A percentile compares a stretch with the other conserved stretches of the same genome.
These are phyloP conservation scores for Campodea augens DNA, from an alignment of 1,140 invertebrate species.

Conservation along the genomic window DNA sequence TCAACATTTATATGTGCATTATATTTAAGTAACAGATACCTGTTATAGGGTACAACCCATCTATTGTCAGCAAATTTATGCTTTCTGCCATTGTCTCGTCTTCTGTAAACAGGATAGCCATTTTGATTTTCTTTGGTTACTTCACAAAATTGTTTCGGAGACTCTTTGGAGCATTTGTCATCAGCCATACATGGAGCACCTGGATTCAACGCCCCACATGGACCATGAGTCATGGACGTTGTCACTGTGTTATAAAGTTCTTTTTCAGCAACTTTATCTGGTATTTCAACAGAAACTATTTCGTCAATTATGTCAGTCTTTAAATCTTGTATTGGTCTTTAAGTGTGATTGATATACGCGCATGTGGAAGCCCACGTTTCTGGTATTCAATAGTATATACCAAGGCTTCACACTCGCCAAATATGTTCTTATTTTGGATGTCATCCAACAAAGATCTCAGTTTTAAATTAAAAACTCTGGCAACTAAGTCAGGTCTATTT, in stretches of 20 bases:
- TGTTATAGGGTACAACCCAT: constrained; percentile 22
- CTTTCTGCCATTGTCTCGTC: background rate
- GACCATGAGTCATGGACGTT: background rate
- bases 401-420: constrained; percentile 15
- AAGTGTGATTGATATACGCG: constrained; percentile 18
- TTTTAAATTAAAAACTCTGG: constrained; percentile 17
- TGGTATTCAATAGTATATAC: constrained; percentile 20
- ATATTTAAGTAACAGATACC: constrained; percentile 17
- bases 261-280: constrained; percentile 13
- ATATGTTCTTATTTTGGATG: constrained; percentile 10
- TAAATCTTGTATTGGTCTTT: constrained; percentile 11
- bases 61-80: constrained; percentile 20
- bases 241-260: background rate
- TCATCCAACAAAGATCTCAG: constrained; percentile 15
- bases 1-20: constrained; percentile 23
- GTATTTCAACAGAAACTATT: constrained; percentile 14
- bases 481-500: constrained; percentile 17
- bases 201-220: background rate
- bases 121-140: background rate
- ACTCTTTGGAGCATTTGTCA: background rate
- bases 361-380: constrained; percentile 22
- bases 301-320: constrained; percentile 14
- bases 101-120: background rate
- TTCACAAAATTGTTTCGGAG: background rate
- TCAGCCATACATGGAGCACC: background rate